Percentiles rank a stretch among this genome's conserved stretches.
These are phyloP conservation scores for Hirundichthys speculiger DNA, from an alignment of 2,113 vertebrate species.

Conservation along the genomic window DNA sequence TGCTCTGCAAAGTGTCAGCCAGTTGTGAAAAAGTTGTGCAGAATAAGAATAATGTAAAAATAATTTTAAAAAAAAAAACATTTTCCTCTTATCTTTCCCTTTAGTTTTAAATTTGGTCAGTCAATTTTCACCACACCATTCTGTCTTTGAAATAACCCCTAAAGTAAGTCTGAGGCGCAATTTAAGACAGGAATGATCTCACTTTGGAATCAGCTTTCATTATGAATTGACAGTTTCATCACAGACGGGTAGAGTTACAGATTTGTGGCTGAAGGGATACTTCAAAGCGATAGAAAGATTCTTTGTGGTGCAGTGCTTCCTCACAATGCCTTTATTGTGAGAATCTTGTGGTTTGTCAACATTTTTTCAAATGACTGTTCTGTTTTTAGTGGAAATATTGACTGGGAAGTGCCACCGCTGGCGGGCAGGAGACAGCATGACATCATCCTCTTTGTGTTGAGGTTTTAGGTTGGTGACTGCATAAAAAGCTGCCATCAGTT, in stretches of 20 bases:
- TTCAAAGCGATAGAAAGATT: slow-evolving; percentile 26
- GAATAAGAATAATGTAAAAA: not conserved
- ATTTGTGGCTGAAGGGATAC: slow-evolving; percentile 15
- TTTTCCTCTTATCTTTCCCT: not conserved
- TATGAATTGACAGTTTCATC: slow-evolving; percentile 54
- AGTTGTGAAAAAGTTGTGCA: slow-evolving; percentile 3
- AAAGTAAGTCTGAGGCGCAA: too few species aligned
- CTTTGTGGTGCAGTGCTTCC: slow-evolving; percentile 15
- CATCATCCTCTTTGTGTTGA: slow-evolving; percentile 58
- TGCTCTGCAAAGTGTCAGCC: slow-evolving; percentile 11
- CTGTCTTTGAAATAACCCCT: not conserved
- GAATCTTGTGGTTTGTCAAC: slow-evolving; percentile 39
- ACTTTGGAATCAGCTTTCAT: slow-evolving; percentile 54
- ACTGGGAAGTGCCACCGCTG: slow-evolving; percentile 39
- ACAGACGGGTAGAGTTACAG: slow-evolving; percentile 47
- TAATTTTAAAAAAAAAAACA: not conserved
- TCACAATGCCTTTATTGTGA: slow-evolving; percentile 23
- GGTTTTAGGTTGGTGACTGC: slow-evolving; percentile 14
- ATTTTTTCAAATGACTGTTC: slow-evolving; percentile 22
- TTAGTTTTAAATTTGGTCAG: not conserved
- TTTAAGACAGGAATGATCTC: slow-evolving; percentile 49
- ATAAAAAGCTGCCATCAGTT: slow-evolving; percentile 32
- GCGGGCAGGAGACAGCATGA: slow-evolving; percentile 47
- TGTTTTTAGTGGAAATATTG: slow-evolving; percentile 27
- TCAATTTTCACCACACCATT: slow-evolving; percentile 18